These are phyloP conservation scores for Pemphigus obesinymphae DNA, from an alignment of 1,140 invertebrate species.

Conservation along the genomic window DNA sequence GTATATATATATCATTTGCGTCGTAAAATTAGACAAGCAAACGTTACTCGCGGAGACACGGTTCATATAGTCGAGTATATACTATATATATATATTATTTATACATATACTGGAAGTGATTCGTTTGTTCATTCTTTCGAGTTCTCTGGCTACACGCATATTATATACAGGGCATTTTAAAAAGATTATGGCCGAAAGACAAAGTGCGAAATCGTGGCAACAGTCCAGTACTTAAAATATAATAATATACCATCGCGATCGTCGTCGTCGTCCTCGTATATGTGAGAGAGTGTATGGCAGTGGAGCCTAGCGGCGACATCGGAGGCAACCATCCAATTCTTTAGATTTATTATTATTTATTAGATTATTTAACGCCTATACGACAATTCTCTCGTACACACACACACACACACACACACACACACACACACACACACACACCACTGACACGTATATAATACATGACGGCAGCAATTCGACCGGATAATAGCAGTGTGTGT, in stretches of 20 bases:
- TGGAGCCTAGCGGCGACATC: slow-evolving; percentile 6
- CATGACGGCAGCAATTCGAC: slow-evolving; percentile 1
- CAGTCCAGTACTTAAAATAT: slow-evolving; percentile 40
- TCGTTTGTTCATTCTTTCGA: neutral
- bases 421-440: neutral
- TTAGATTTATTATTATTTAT: slow-evolving; percentile 40
- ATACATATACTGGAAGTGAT: neutral
- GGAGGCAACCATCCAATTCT: slow-evolving; percentile 37
- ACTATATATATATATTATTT: neutral
- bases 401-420: neutral
- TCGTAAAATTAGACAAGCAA: too few relatives aligned
- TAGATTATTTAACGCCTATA: slow-evolving; percentile 37
- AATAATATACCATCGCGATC: slow-evolving; percentile 1
- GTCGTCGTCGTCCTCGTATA: neutral
- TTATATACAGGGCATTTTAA: neutral
- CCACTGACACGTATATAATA: too few relatives aligned
- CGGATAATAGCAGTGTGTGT: neutral
- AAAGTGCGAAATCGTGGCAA: slow-evolving; percentile 41
- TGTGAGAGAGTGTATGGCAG: neutral
- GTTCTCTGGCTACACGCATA: neutral
- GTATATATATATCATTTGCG: neutral
- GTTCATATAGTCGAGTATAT: neutral
- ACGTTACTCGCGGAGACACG: neutral
- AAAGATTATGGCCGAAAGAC: slow-evolving; percentile 34
- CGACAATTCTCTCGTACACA: neutral